phyloP scores from a whole-genome alignment of 35 echinoderm and acorn worm species.

The Eucidaris tribuloides region DNA sequence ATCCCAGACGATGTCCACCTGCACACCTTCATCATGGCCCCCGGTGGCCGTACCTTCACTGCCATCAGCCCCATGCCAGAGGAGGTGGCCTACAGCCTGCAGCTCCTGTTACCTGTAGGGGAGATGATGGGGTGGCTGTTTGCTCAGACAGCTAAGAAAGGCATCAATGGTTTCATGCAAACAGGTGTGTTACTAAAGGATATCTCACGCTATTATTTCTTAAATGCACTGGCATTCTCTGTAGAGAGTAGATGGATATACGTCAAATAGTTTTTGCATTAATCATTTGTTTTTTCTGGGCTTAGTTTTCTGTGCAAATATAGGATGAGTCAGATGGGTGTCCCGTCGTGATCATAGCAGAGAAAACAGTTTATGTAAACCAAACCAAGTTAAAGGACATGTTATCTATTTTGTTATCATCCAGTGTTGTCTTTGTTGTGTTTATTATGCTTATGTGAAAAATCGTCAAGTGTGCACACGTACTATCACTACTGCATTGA shows the following conservation, averaged over 20 bases:
- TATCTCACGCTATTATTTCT: no score
- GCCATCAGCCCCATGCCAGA: conserved; percentile 70
- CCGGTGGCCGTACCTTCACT: conserved; percentile 62
- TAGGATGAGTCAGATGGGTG: no score
- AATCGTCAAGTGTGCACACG: no score
- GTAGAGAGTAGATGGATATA: no score
- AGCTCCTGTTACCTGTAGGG: conserved; percentile 49
- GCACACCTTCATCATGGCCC: conserved; percentile 61
- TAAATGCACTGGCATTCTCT: no score
- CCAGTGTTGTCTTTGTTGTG: background rate
- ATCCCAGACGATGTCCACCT: conserved; percentile 26
- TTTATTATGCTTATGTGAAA: background rate
- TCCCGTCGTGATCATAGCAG: no score
- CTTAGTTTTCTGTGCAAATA: no score
- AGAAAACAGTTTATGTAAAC: no score
- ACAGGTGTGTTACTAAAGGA: no score
- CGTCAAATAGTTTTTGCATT: no score
- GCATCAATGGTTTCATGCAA: conserved; percentile 68
- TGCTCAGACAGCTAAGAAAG: conserved; percentile 65
- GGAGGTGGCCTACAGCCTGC: conserved; percentile 52
- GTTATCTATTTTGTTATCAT: background rate
- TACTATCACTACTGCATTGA: no score
- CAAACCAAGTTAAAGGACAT: conserved; percentile 39
- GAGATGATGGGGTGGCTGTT: conserved; percentile 85
- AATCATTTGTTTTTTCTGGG: no score